phyloP scores from a whole-genome alignment of 2,888 invertebrate species.

The Eustalomyia histrio region DNA sequence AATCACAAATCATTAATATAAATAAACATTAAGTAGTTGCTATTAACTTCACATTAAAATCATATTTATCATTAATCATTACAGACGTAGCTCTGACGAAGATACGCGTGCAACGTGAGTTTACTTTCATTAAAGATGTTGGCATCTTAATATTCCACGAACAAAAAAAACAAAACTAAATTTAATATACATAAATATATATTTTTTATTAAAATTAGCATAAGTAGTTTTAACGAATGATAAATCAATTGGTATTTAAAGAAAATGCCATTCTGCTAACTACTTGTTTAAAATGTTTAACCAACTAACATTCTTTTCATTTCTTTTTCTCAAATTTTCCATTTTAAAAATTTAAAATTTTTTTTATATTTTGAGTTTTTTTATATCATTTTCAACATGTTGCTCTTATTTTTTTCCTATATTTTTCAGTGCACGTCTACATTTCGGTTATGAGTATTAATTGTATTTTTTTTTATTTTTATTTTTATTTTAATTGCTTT shows the following conservation, averaged over 20 bases:
- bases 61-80: slow-evolving; percentile 64
- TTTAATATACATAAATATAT: slow-evolving; percentile 1
- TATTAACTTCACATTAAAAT: slow-evolving; percentile 15
- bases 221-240: slow-evolving; percentile 34
- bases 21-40: not conserved
- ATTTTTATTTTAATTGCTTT: slow-evolving; percentile 1
- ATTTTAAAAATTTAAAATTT: not conserved
- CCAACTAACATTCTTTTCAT: slow-evolving; percentile 6
- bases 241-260: slow-evolving; percentile 8
- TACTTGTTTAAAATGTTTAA: slow-evolving; percentile 3
- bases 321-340: slow-evolving; percentile 19
- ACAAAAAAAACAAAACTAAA: slow-evolving; percentile 20
- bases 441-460: slow-evolving; percentile 66
- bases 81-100: slow-evolving; percentile 77
- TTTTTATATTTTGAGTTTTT: slow-evolving; percentile 26
- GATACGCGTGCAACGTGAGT: slow-evolving; percentile 78
- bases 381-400: slow-evolving; percentile 10
- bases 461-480: slow-evolving; percentile 17
- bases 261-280: slow-evolving; percentile 8
- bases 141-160: slow-evolving; percentile 43
- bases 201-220: slow-evolving; percentile 30
- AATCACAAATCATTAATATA: not conserved
- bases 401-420: slow-evolving; percentile 51
- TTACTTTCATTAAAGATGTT: slow-evolving; percentile 62
- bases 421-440: slow-evolving; percentile 68